phyloP scores from a whole-genome alignment of 1,140 invertebrate genomes.

The Diachasmimorpha longicaudata region DNA sequence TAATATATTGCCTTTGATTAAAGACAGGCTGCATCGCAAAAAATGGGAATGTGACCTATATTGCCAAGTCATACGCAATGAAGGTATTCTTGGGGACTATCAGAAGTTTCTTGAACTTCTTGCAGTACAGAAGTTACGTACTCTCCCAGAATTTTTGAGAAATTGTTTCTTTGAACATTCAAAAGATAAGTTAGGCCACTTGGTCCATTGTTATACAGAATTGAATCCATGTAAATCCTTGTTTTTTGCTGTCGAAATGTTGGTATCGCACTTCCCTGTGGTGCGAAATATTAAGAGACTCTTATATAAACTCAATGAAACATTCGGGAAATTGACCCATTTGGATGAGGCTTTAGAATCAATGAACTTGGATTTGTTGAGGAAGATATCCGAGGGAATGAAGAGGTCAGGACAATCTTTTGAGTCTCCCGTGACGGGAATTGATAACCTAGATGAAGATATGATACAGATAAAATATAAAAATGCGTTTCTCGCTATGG shows the following conservation, averaged over 20 bases:
- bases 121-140: background rate
- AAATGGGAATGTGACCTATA: background rate
- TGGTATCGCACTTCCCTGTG: constrained; percentile 19
- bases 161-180: background rate
- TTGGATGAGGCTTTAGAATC: constrained; percentile 13
- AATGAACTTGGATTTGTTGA: background rate
- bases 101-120: constrained; percentile 1
- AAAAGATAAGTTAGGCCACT: background rate
- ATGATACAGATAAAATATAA: background rate
- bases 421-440: background rate
- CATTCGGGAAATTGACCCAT: background rate
- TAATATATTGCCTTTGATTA: background rate
- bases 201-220: background rate
- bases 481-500: background rate
- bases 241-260: background rate
- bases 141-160: background rate
- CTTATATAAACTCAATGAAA: background rate
- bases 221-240: background rate
- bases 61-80: background rate
- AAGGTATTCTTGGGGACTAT: background rate
- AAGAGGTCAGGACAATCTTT: background rate
- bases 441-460: background rate
- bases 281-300: constrained; percentile 12
- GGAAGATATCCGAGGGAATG: background rate
- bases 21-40: background rate